Base-by-base conservation (phyloP, 2,888 invertebrate genomes). In the Noctua comes region DNA sequence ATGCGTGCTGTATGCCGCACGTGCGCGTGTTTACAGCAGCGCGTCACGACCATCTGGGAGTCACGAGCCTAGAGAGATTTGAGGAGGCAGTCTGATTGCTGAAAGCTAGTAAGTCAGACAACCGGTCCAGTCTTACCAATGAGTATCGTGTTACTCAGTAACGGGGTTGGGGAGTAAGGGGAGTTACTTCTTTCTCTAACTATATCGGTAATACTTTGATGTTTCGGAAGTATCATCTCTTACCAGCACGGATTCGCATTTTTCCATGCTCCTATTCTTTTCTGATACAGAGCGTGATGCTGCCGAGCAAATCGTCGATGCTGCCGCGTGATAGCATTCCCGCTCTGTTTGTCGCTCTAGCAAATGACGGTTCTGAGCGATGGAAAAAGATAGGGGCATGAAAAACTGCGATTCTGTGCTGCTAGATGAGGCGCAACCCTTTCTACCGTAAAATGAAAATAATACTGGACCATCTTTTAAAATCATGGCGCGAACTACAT, bases 1-100 rank as follows among this genome's bases (percentile, higher is more conserved):
- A 79, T 81, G 89, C 78, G 71, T 54, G 76, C 62, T 82, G 84
- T 79, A 82, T 83, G 86, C 68, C 69, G 85, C 88, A 89, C 88
- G 88, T 88, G 89, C 79, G 68, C 13, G 40, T 88, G 89, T 88
- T 86, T 88, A 88, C 83, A 65, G 78, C 64, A 62, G 24, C 65
- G 71, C 88, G 88, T 87, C 89, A 88, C 75, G 57, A 64, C 74
- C 90, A 85, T 82, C 85, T 88, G 86, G 77, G 27, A 51, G 31
- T 31, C 21, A 36, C 43, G 84, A 83, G 76, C 11, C 40, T 57
- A 1, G 69, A 51, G 4, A 36, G 24, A 51, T 27, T 65, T 83
- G 78, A 83, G 79, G 79, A 31, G 68, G 83, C 51, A 79, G 13
- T 18, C 36, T 36, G 21, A 8, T 16, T 81, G 36, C n/a, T 27